phyloP scores from a whole-genome alignment of 2,888 invertebrate genomes.

The Allolobophora icterica region DNA sequence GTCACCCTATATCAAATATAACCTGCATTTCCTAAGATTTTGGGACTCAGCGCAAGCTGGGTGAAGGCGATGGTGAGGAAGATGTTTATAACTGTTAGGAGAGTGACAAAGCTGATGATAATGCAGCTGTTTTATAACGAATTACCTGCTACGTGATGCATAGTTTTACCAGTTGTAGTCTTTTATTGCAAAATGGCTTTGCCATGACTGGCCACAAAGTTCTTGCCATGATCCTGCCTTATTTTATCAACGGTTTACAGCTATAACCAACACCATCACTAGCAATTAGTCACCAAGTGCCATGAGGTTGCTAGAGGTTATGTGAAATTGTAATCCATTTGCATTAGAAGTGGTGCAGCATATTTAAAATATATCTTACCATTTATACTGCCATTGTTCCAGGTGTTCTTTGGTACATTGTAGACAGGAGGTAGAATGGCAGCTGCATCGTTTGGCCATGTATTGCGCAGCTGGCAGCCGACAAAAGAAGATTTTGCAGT shows the following conservation, averaged over 20 bases:
- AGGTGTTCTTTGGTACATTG: background rate
- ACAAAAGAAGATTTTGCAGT: background rate
- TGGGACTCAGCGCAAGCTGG: background rate
- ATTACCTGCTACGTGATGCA: too few species aligned
- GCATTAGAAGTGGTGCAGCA: background rate
- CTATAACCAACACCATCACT: too few species aligned
- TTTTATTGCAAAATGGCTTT: too few species aligned
- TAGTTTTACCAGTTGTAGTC: too few species aligned
- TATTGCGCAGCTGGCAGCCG: background rate
- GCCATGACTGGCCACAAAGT: too few species aligned
- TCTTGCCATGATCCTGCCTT: too few species aligned
- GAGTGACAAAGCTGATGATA: background rate
- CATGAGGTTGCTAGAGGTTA: too few species aligned
- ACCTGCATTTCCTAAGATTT: background rate
- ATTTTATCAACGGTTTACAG: too few species aligned
- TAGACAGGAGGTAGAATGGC: slow-evolving; percentile 15
- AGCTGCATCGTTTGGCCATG: background rate
- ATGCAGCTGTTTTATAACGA: background rate
- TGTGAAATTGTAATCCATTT: too few species aligned
- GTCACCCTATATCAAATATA: too few species aligned
- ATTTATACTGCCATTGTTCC: background rate
- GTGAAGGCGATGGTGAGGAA: background rate
- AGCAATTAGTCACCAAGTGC: too few species aligned
- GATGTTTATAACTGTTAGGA: background rate
- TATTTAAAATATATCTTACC: background rate